Evolutionary conservation across 1,140 invertebrate genomes (phyloP).

Genomic region (Parasteatoda tepidariorum): DNA sequence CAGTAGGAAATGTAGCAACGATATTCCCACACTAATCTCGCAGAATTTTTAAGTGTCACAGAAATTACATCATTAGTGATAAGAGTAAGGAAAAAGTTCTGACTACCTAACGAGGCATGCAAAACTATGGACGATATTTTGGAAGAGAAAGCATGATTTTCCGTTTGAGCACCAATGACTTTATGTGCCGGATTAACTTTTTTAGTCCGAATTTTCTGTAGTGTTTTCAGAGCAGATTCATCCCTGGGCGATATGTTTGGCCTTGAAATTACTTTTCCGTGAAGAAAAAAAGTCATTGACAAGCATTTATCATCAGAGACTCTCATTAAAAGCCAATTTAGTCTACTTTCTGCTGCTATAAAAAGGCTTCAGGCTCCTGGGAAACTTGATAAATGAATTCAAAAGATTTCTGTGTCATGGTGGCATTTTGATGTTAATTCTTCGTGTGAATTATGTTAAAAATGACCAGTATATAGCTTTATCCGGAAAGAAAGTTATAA

Average conservation of each 20-base stretch:
- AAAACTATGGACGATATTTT: not conserved
- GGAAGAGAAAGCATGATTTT: constrained; percentile 3
- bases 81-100: too few relatives aligned
- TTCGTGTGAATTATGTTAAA: too few relatives aligned
- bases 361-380: too few relatives aligned
- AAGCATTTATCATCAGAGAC: not conserved
- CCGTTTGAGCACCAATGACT: constrained; percentile 30
- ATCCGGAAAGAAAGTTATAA: too few relatives aligned
- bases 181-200: constrained; percentile 22
- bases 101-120: constrained; percentile 1
- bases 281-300: not conserved
- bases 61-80: too few relatives aligned
- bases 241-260: not conserved
- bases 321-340: not conserved
- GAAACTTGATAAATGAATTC: too few relatives aligned
- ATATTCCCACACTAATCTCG: too few relatives aligned
- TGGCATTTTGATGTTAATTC: too few relatives aligned
- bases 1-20: too few relatives aligned
- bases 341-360: not conserved
- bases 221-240: not conserved
- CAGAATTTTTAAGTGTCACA: too few relatives aligned
- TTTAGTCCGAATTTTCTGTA: constrained; percentile 7
- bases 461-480: too few relatives aligned
- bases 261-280: not conserved
- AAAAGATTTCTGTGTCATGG: too few relatives aligned